Percentiles rank a stretch among this genome's conserved stretches.
These are phyloP conservation scores for Montipora foliosa DNA, from an alignment of 64 coral and sea anemone genomes.

Conservation along the genomic window DNA sequence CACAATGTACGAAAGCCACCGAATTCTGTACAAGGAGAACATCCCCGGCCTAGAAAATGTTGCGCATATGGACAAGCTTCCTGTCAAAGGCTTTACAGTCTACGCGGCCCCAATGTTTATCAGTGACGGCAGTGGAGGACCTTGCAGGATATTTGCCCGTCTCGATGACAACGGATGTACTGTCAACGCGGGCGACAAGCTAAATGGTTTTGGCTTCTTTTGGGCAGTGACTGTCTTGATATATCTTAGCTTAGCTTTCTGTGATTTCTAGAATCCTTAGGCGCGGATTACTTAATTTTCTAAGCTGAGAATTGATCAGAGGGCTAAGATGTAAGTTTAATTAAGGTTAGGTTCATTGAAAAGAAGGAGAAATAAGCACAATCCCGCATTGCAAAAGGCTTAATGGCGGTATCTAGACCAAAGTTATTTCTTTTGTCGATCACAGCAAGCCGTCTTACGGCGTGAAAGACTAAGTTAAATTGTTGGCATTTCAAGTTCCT, in stretches of 20 bases:
- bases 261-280: not conserved
- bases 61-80: slow-evolving; percentile 74
- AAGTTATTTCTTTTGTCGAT: no score
- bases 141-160: slow-evolving; percentile 68
- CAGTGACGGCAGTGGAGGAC: slow-evolving; percentile 68
- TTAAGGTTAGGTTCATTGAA: no score
- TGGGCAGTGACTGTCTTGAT: not conserved
- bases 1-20: slow-evolving; percentile 42
- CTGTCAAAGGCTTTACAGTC: slow-evolving; percentile 63
- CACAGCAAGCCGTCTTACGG: no score
- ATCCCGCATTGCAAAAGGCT: no score
- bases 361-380: no score
- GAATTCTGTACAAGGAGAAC: slow-evolving; percentile 44
- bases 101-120: slow-evolving; percentile 82
- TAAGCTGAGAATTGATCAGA: no score
- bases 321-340: no score
- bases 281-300: not conserved
- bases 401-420: no score
- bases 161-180: not conserved
- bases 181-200: not conserved
- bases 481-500: no score
- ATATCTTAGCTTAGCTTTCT: not conserved
- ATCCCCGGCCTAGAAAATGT: slow-evolving; percentile 84
- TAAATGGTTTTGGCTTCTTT: not conserved
- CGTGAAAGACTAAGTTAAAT: no score